Conservation (phyloP, 2,888 invertebrate species). For the Coenonympha glycerion region DNA sequence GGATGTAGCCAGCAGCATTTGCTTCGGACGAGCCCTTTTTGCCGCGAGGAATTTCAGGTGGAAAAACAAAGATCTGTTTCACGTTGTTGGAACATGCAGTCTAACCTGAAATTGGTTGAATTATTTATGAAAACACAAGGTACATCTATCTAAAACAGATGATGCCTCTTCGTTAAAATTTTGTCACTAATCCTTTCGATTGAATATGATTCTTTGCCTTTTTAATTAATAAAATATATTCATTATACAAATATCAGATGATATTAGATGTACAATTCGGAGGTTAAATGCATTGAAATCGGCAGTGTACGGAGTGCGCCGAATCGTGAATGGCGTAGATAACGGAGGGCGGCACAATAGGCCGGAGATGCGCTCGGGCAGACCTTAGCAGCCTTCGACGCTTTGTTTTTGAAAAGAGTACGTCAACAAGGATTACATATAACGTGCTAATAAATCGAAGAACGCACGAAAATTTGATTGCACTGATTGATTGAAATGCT, state of each 20-base stretch:
- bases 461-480: no score
- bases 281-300: conserved; percentile 26
- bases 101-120: background rate
- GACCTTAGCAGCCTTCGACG: conserved; percentile 47
- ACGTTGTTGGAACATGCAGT: background rate
- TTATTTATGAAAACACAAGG: background rate
- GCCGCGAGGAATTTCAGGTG: conserved; percentile 7
- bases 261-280: conserved; percentile 12
- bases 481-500: no score
- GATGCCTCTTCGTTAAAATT: no score
- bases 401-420: conserved; percentile 18
- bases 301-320: conserved; percentile 43
- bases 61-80: background rate
- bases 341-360: conserved; percentile 67
- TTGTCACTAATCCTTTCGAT: no score
- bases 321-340: conserved; percentile 72
- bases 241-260: background rate
- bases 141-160: no score
- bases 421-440: no score
- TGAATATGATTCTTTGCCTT: no score
- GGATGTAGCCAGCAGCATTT: conserved; percentile 8
- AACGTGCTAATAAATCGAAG: no score
- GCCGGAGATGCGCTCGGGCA: conserved; percentile 64
- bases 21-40: conserved; percentile 10
- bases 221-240: background rate